Conservation (phyloP, 2,888 invertebrate species). For the Hydriomena furcata region DNA sequence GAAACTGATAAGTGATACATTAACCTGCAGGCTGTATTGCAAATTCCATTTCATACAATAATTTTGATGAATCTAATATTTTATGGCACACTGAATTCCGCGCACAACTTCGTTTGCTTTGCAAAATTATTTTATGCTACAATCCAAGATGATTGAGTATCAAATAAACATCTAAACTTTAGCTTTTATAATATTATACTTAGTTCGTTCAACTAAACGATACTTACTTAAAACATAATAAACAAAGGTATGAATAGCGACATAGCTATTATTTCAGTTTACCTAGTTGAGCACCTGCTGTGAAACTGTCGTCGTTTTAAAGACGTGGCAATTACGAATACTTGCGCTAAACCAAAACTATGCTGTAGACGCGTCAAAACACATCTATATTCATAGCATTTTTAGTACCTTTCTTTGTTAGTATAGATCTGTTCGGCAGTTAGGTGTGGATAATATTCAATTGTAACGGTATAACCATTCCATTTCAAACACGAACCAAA, state of each 20-base stretch:
- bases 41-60: slow-evolving; percentile 40
- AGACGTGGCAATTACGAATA: slow-evolving; percentile 40
- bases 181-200: too few relatives aligned
- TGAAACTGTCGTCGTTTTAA: slow-evolving; percentile 27
- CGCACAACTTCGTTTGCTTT: too few relatives aligned
- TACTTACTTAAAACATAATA: background rate
- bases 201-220: too few relatives aligned
- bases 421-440: slow-evolving; percentile 40
- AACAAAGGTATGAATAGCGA: slow-evolving; percentile 12
- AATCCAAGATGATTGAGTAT: too few relatives aligned
- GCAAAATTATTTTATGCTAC: too few relatives aligned
- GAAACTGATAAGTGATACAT: slow-evolving; percentile 43
- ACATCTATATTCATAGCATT: slow-evolving; percentile 56
- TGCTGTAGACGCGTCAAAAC: slow-evolving; percentile 23
- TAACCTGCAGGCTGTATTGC: slow-evolving; percentile 41
- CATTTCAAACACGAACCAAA: slow-evolving; percentile 28
- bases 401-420: slow-evolving; percentile 46
- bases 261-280: slow-evolving; percentile 7
- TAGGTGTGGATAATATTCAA: slow-evolving; percentile 32
- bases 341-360: slow-evolving; percentile 17
- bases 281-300: slow-evolving; percentile 25
- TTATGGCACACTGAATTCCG: too few relatives aligned
- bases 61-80: too few relatives aligned
- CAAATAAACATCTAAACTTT: too few relatives aligned
- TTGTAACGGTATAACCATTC: slow-evolving; percentile 35